Base-by-base conservation (phyloP, 2,797 vertebrate species). In the Parotocinclus haroldoi region DNA sequence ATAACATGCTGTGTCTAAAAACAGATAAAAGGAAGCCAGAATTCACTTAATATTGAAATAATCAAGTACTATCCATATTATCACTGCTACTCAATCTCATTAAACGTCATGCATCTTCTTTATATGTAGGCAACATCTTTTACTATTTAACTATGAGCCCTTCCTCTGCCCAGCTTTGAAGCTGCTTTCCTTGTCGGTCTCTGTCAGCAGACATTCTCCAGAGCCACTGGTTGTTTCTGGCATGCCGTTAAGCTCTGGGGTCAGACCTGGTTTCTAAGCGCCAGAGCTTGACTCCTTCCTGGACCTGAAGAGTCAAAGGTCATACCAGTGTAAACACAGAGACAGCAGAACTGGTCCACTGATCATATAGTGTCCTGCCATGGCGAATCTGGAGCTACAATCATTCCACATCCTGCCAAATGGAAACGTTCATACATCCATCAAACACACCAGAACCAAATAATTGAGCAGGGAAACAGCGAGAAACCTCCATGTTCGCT, bases 301-400 rank as follows among this genome's bases (percentile, higher is more conserved):
- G 78, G 83, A 72, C 78, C 67, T 60, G 13, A 75, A 45, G 61
- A 84, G 76, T 79, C 46, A 85, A 63, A 83, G 81, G 78, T 85
- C 74, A 77, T 71, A 57, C 65, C 61, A 68, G 72, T 74, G 74
- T 84, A 85, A 86, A 86, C 85, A 80, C 59, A 11, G 56, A 51
- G 79, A 80, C 80, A 72, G 68, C 60, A 77, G 44, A 68, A 56
- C 62, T 27, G 7, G 36, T 54, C 74, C 65, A 73, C 83, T 52
- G 73, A 80, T 84, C 75, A 84, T 67, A 73, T 38, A n/a, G 58
- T 17, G 54, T 58, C 73, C 60, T 9, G 58, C 58, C 52, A 61
- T 1, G 16, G 51, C 50, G 36, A 46, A 69, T 37, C 59, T 37
- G 53, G 58, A 50, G 60, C 73, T 68, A 60, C 68, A 68, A 67